phyloP scores from a whole-genome alignment of 1,140 invertebrate genomes.

The Ceratosolen fusciceps region DNA sequence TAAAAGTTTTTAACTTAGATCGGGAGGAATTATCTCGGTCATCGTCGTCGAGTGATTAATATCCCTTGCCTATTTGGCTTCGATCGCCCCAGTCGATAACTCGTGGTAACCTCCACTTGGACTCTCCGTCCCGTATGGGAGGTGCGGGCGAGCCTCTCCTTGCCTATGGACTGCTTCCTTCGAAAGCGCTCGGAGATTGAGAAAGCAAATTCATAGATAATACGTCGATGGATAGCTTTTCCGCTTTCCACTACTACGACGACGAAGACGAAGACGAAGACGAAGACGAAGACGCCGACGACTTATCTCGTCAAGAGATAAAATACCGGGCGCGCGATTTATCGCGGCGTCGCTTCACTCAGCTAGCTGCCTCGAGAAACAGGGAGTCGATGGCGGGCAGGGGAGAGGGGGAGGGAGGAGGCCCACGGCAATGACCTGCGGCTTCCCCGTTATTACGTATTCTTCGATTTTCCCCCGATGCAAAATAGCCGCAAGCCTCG shows the following conservation, averaged over 20 bases:
- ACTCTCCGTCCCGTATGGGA: not conserved
- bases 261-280: too few species aligned
- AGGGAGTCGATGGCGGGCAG: too few species aligned
- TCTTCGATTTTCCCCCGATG: not conserved
- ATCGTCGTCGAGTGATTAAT: not conserved
- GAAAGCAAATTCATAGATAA: slow-evolving; percentile 12
- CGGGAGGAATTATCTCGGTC: not conserved
- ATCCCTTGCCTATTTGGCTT: not conserved
- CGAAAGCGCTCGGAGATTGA: not conserved
- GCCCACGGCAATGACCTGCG: slow-evolving; percentile 11
- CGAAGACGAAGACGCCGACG: too few species aligned
- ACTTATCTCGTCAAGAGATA: not conserved
- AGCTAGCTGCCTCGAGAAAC: not conserved
- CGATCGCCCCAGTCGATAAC: not conserved
- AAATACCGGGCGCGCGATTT: not conserved
- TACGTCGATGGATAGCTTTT: slow-evolving; percentile 7
- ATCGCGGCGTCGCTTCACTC: not conserved
- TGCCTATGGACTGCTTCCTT: not conserved
- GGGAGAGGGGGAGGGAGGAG: too few species aligned
- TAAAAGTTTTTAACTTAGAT: not conserved
- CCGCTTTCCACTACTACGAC: not conserved
- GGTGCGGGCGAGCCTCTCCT: not conserved
- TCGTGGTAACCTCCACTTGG: not conserved
- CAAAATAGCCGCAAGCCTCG: slow-evolving; percentile 13
- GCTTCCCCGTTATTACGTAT: slow-evolving; percentile 21